Evolutionary conservation across 2,797 vertebrate genomes (phyloP).

Genomic region (Pyrocephalus nanus): DNA sequence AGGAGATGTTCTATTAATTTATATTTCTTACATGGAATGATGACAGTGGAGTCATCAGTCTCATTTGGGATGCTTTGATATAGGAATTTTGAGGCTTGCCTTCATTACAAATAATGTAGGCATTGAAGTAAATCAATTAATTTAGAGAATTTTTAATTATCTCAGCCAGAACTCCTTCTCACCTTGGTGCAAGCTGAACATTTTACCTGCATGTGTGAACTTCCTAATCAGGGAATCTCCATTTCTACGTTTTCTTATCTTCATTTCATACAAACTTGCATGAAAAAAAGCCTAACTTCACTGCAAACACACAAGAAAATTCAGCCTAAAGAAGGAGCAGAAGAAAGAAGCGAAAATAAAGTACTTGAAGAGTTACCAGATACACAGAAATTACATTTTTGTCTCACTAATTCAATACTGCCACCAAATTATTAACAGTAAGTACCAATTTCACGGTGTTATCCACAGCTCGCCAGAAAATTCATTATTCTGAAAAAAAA

Average conservation of each 20-base stretch:
- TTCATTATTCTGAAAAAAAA: background rate
- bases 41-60: rapidly evolving
- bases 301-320: background rate
- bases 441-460: background rate
- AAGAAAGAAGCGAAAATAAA: background rate
- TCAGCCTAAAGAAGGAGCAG: background rate
- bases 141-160: background rate
- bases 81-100: background rate
- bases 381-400: background rate
- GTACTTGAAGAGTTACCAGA: background rate
- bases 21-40: background rate
- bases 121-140: background rate
- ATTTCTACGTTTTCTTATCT: background rate
- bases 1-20: background rate
- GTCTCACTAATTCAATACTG: background rate
- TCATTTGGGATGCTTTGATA: background rate
- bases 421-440: background rate
- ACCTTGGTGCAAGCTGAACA: background rate
- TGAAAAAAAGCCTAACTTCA: background rate
- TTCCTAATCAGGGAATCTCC: background rate
- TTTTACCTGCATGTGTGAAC: background rate
- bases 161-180: background rate
- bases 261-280: background rate
- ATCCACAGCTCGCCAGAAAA: background rate
- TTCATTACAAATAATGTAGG: background rate